phyloP scores from a whole-genome alignment of 2,888 invertebrate species.

The Lasioglossum oenotherae region DNA sequence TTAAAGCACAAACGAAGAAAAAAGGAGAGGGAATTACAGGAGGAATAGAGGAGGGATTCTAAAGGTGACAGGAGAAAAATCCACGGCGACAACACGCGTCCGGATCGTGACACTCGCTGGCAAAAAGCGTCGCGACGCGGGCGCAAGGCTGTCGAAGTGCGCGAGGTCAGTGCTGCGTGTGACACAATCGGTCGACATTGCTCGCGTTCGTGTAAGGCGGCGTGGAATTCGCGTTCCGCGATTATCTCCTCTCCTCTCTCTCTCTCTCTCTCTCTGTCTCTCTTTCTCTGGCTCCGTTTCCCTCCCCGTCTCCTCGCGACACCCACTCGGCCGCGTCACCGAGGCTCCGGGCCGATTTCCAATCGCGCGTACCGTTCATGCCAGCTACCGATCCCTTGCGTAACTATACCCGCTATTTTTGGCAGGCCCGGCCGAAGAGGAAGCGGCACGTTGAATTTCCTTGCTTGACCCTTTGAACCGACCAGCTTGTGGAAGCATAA shows the following conservation, averaged over 20 bases:
- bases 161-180: constrained; percentile 66
- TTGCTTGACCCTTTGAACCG: background rate
- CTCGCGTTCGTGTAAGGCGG: constrained; percentile 48
- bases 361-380: constrained; percentile 20
- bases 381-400: constrained; percentile 12
- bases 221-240: constrained; percentile 43
- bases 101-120: constrained; percentile 33
- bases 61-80: constrained; percentile 19
- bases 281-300: background rate
- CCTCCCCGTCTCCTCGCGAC: background rate
- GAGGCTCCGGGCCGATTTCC: constrained; percentile 14
- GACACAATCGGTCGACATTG: constrained; percentile 62
- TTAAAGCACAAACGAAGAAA: background rate
- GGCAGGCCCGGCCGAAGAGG: background rate
- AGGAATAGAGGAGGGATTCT: background rate
- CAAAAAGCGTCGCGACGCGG: constrained; percentile 33
- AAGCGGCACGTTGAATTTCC: background rate
- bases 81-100: constrained; percentile 28
- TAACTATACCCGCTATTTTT: background rate
- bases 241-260: constrained; percentile 27
- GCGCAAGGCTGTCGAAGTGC: constrained; percentile 55
- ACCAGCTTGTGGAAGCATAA: background rate
- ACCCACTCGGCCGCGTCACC: background rate
- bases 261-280: background rate
- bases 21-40: too few species aligned